Base-by-base conservation (phyloP, 2,888 invertebrate species). In the Pristionchus mayeri region DNA sequence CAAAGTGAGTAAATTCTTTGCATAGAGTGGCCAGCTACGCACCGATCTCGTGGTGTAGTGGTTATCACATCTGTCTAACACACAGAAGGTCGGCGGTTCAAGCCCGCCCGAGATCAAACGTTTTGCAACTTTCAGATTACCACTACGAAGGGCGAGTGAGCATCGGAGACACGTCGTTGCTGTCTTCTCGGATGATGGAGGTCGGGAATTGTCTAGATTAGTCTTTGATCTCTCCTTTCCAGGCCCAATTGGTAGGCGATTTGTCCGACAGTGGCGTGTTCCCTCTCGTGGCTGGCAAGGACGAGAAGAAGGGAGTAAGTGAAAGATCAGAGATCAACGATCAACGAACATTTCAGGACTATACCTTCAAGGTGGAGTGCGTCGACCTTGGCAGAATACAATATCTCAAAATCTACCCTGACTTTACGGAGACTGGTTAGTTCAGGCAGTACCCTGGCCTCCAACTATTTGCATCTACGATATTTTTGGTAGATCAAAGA, bases 61-160 rank as follows among this genome's bases (percentile, higher is more conserved):
- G 71, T 71, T 71, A 71, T 44, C 71, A 71, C 71, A 71, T 71
- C 71, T 85, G 52, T 81, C 67, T 81, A 54, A 52, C 44, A 52
- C 63, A 63, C 63, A 63, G 63, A 63, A 57, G 54, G 87, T 85
- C 87, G 87, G 87, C 86, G 88, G 87, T 88, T 88, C 87, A 86
- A 88, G 87, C 88, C 87, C 87, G 88, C 87, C 87, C 87, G 86
- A 86, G 87, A 88, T 88, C 88, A 87, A 85, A 60, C 87, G 27
- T 50, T 80, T 80, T 50, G 21, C 50, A 18, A n/a, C 24, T 88
- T 88, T 84, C 84, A 91, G 90, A 89, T 52, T 89, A 85, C 78
- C 88, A 86, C 6, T 92, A 90, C 87, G 91, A 92, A 52, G 92
- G 92, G 24, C 88, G 85, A 34, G 85, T 92, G 11, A 84, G 85